Percentiles rank a stretch among this genome's conserved stretches.
These are phyloP conservation scores for Pantala flavescens DNA, from an alignment of 1,140 invertebrate species.

Conservation along the genomic window DNA sequence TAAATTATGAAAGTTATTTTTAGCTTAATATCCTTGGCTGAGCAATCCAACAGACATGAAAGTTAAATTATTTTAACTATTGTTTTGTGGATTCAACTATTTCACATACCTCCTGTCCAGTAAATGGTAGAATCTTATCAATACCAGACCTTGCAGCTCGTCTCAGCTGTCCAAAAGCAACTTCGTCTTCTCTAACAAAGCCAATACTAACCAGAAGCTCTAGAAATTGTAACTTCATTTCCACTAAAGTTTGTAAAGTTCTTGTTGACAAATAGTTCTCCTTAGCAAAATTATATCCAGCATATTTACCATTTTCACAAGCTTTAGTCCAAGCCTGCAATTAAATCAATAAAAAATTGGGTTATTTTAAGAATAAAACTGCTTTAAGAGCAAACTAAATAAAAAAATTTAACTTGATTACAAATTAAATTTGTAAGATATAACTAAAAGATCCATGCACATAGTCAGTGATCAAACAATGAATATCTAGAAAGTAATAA, in stretches of 20 bases:
- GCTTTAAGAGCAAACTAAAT: not conserved
- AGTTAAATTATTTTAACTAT: too few species aligned
- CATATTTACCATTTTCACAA: conserved; percentile 43
- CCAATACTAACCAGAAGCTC: conserved; percentile 69
- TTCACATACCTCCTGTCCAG: conserved; percentile 47
- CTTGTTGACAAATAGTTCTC: conserved; percentile 65
- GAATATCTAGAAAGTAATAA: too few species aligned
- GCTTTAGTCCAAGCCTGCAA: conserved; percentile 62
- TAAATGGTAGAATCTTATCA: conserved; percentile 56
- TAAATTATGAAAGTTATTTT: too few species aligned
- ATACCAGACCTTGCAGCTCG: conserved; percentile 36
- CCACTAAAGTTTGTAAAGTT: conserved; percentile 59
- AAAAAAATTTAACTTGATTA: conserved; percentile 15
- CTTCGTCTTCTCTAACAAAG: conserved; percentile 55
- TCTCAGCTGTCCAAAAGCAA: conserved; percentile 33
- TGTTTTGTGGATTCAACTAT: too few species aligned
- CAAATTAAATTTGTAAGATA: conserved; percentile 16
- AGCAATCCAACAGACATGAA: too few species aligned
- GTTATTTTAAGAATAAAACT: conserved; percentile 12
- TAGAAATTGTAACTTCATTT: conserved; percentile 75
- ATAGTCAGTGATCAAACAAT: too few species aligned
- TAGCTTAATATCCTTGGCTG: too few species aligned
- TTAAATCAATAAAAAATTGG: conserved; percentile 19
- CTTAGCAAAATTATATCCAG: conserved; percentile 53
- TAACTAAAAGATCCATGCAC: too few species aligned